phyloP scores from a whole-genome alignment of 1,140 invertebrate genomes.

The Apis laboriosa region DNA sequence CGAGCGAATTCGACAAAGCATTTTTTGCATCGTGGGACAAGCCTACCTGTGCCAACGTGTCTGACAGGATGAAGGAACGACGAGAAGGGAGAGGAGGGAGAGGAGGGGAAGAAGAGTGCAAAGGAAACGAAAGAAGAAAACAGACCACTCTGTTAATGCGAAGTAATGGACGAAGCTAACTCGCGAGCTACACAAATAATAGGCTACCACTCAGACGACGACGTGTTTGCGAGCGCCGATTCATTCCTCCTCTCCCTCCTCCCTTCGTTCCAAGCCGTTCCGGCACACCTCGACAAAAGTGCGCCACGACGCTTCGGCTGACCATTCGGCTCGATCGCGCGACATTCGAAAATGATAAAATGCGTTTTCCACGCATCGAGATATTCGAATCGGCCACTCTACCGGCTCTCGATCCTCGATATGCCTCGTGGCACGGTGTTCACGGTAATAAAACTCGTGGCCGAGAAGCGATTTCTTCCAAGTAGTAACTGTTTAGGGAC shows the following conservation, averaged over 20 bases:
- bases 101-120: background rate
- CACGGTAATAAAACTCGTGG: background rate
- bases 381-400: too few relatives aligned
- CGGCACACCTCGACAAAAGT: slow-evolving; percentile 61
- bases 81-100: background rate
- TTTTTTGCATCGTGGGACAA: slow-evolving; percentile 11
- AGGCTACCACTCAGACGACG: slow-evolving; percentile 69
- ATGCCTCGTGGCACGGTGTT: slow-evolving; percentile 14
- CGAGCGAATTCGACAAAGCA: slow-evolving; percentile 20
- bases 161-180: slow-evolving; percentile 70
- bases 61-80: slow-evolving; percentile 5
- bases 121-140: slow-evolving; percentile 39
- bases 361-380: background rate
- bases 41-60: background rate
- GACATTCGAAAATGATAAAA: slow-evolving; percentile 23
- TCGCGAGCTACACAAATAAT: slow-evolving; percentile 74
- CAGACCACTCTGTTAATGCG: slow-evolving; percentile 69
- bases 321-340: slow-evolving; percentile 53
- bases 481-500: slow-evolving; percentile 26
- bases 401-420: slow-evolving; percentile 24
- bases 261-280: background rate
- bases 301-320: slow-evolving; percentile 55
- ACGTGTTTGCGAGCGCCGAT: slow-evolving; percentile 54
- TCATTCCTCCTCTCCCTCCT: slow-evolving; percentile 45
- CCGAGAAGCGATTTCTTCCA: slow-evolving; percentile 32